These are phyloP conservation scores for Oreonectes daqikongensis DNA, from an alignment of 2,797 vertebrate species.

Conservation along the genomic window DNA sequence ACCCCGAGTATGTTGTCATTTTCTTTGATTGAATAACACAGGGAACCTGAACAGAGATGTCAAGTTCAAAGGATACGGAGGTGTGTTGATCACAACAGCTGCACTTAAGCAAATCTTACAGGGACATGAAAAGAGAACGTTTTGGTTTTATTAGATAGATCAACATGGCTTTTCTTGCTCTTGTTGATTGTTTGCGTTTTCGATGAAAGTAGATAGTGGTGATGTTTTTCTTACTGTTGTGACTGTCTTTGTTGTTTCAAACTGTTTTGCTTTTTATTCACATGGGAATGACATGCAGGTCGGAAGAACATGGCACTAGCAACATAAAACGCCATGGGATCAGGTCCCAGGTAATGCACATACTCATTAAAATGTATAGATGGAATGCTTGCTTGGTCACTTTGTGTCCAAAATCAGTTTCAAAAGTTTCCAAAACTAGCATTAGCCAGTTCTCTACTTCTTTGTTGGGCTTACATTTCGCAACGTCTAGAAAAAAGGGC, in stretches of 20 bases:
- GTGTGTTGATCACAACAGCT: slow-evolving; percentile 39
- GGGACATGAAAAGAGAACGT: slow-evolving; percentile 5
- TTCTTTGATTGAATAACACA: slow-evolving; percentile 49
- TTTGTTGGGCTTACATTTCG: slow-evolving; percentile 9
- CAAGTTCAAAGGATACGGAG: slow-evolving; percentile 39
- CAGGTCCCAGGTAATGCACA: too few relatives aligned
- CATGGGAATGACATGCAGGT: not conserved
- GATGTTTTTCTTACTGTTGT: slow-evolving; percentile 16
- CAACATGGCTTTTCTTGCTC: slow-evolving; percentile 10
- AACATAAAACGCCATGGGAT: not conserved
- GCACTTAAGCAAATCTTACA: slow-evolving; percentile 9
- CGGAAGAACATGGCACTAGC: not conserved
- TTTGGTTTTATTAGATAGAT: not conserved
- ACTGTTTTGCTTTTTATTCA: not conserved
- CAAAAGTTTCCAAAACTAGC: not conserved
- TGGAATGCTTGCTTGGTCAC: too few relatives aligned
- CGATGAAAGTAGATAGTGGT: not conserved
- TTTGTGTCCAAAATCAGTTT: not conserved
- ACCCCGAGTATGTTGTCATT: slow-evolving; percentile 38
- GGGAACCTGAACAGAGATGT: slow-evolving; percentile 52
- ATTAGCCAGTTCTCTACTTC: not conserved
- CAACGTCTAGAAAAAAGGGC: not conserved
- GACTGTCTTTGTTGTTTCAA: not conserved
- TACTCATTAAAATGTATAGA: too few relatives aligned
- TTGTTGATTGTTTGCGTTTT: not conserved